Percentiles rank a stretch among this genome's conserved stretches.
These are phyloP conservation scores for Hyperoplus immaculatus DNA, from an alignment of 2,797 vertebrate genomes.

Conservation along the genomic window DNA sequence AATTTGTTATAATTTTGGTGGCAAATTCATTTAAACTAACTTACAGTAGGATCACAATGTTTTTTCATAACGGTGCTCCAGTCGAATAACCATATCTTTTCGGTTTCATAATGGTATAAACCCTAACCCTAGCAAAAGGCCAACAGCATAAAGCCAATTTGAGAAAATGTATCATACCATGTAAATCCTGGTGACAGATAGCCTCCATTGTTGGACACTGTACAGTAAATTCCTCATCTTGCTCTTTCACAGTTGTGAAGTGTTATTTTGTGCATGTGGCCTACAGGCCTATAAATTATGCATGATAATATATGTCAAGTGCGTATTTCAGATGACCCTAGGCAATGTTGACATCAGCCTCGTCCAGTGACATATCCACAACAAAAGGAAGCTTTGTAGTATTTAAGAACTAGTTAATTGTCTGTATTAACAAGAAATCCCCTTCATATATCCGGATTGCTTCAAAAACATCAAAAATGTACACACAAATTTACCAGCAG, in stretches of 20 bases:
- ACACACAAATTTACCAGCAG: not conserved
- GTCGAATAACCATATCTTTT: not conserved
- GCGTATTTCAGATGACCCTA: conserved; percentile 58
- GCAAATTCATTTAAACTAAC: not conserved
- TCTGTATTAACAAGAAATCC: conserved; percentile 20
- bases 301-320: conserved; percentile 68
- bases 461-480: not conserved
- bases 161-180: not conserved
- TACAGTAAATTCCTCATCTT: not conserved
- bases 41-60: not conserved
- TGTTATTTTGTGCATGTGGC: not conserved
- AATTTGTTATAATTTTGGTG: not conserved
- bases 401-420: conserved; percentile 32
- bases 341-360: conserved; percentile 36
- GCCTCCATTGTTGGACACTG: conserved; percentile 29
- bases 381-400: conserved; percentile 59
- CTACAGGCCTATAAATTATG: conserved; percentile 32
- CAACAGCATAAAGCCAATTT: conserved; percentile 1
- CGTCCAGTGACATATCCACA: conserved; percentile 58
- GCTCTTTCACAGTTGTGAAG: conserved; percentile 14
- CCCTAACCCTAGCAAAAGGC: not conserved
- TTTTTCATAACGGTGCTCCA: not conserved
- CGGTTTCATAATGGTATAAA: not conserved
- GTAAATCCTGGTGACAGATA: conserved; percentile 23
- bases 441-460: not conserved